A percentile compares a stretch with the other conserved stretches of the same genome.
phyloP scores from a whole-genome alignment of 64 coral and sea anemone species.

The Actinia equina region DNA sequence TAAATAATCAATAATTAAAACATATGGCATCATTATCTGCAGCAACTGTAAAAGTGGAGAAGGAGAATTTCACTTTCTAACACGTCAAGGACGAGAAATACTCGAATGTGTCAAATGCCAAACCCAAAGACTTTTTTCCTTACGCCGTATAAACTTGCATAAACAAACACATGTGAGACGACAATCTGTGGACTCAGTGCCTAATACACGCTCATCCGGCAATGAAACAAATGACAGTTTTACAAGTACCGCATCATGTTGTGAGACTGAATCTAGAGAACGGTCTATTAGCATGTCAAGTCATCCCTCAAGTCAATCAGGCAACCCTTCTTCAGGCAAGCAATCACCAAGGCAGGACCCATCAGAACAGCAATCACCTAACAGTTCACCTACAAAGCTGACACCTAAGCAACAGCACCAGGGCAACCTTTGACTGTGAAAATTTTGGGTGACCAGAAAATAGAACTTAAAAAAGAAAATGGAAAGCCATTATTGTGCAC shows the following conservation, averaged over 20 bases:
- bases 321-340: not conserved
- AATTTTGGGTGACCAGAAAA: not conserved
- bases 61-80: constrained; percentile 78
- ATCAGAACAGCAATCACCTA: not conserved
- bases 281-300: constrained; percentile 27
- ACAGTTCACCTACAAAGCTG: not conserved
- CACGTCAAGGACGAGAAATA: constrained; percentile 84
- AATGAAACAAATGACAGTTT: constrained; percentile 86
- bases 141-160: constrained; percentile 15
- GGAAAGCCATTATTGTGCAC: not conserved
- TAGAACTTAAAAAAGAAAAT: not conserved
- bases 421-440: not conserved
- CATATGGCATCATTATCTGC: not conserved
- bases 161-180: constrained; percentile 36
- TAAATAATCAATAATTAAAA: no score
- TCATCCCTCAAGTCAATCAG: constrained; percentile 9
- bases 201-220: constrained; percentile 75
- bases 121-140: constrained; percentile 73
- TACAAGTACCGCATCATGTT: constrained; percentile 27
- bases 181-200: constrained; percentile 75
- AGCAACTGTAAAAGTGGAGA: constrained; percentile 77
- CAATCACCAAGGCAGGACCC: not conserved
- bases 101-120: constrained; percentile 82
- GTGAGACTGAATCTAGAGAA: constrained; percentile 9
- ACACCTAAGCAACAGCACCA: not conserved